These are phyloP conservation scores for Scalopus aquaticus DNA, from an alignment of 2,113 vertebrate genomes.

Conservation along the genomic window DNA sequence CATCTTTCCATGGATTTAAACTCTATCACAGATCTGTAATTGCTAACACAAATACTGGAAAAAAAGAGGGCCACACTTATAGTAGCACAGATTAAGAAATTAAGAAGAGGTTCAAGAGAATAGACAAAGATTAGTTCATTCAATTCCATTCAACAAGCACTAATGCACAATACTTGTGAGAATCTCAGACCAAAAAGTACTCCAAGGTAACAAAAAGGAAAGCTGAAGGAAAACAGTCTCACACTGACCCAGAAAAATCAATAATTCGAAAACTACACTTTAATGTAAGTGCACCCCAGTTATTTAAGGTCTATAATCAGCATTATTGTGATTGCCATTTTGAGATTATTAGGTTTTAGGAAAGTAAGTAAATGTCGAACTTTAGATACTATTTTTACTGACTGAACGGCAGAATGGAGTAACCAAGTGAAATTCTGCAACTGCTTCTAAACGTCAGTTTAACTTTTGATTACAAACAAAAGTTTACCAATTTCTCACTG, in stretches of 20 bases:
- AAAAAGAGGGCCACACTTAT: neutral
- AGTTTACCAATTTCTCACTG: slow-evolving; percentile 20
- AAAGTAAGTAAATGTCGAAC: neutral
- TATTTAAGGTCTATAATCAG: neutral
- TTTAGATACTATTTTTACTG: neutral
- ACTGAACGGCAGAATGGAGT: neutral
- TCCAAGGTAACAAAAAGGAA: slow-evolving; percentile 29
- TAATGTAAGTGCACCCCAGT: neutral
- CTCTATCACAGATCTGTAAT: neutral
- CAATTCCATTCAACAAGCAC: slow-evolving; percentile 45
- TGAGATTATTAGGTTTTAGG: neutral
- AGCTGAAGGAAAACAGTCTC: neutral
- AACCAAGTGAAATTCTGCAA: slow-evolving; percentile 41
- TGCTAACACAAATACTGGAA: slow-evolving; percentile 10
- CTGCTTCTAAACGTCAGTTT: neutral
- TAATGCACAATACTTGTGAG: neutral
- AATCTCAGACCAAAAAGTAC: slow-evolving; percentile 12
- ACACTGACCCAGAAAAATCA: slow-evolving; percentile 48
- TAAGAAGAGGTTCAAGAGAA: neutral
- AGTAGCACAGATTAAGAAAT: neutral
- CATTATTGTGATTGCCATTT: neutral
- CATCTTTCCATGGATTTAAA: slow-evolving; percentile 3
- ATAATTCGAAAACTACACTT: neutral
- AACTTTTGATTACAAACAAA: slow-evolving; percentile 23
- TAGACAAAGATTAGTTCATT: neutral